Conservation (phyloP, 2,888 invertebrate genomes). For the Synanthedon andrenaeformis region DNA sequence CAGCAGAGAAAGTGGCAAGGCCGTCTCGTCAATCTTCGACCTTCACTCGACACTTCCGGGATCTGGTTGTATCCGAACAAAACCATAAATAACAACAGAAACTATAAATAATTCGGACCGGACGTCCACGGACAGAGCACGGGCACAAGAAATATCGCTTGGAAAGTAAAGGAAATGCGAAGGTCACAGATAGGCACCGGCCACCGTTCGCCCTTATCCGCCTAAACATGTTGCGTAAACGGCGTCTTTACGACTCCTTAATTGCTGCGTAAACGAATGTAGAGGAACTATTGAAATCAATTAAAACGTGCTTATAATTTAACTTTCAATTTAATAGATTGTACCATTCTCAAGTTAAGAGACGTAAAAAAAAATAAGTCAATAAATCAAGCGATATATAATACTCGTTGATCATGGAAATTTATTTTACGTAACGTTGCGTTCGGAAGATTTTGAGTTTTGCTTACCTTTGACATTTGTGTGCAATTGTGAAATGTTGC, state of each 20-base stretch:
- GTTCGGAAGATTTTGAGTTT: no score
- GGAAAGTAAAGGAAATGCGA: constrained; percentile 20
- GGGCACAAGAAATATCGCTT: constrained; percentile 11
- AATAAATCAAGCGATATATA: no score
- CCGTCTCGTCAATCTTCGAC: constrained; percentile 50
- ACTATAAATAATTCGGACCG: constrained; percentile 11
- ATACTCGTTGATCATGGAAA: no score
- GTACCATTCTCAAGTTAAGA: no score
- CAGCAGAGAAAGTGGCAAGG: constrained; percentile 64
- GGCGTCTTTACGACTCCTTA: constrained; percentile 18
- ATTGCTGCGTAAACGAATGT: background rate
- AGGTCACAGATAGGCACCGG: constrained; percentile 16
- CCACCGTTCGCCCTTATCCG: constrained; percentile 19
- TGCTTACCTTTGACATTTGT: no score
- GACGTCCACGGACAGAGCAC: constrained; percentile 5
- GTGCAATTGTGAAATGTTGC: no score
- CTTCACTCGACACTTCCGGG: constrained; percentile 53
- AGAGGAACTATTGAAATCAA: background rate
- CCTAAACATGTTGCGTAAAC: constrained; percentile 28
- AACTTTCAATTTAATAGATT: background rate
- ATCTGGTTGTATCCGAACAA: constrained; percentile 22
- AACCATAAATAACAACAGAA: constrained; percentile 9
- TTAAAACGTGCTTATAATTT: background rate
- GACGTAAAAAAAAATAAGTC: no score
- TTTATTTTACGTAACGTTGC: no score